phyloP scores from a whole-genome alignment of 2,113 vertebrate species.

The Melanostigma gelatinosum region DNA sequence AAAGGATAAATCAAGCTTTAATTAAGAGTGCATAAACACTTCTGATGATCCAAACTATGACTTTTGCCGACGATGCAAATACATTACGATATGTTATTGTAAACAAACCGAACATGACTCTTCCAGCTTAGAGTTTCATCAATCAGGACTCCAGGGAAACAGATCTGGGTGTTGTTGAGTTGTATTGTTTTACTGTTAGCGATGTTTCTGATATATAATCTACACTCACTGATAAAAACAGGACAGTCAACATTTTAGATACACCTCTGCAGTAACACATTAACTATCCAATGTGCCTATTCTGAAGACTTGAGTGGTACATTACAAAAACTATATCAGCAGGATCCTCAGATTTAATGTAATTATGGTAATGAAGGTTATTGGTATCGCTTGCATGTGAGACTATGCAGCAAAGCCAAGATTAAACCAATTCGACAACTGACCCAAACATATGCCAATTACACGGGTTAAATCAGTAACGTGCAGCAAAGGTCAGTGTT shows the following conservation, averaged over 20 bases:
- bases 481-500: slow-evolving; percentile 3
- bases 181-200: not conserved
- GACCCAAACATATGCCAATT: not conserved
- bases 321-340: not conserved
- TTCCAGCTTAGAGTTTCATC: not conserved
- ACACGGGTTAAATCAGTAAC: not conserved
- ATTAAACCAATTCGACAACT: not conserved
- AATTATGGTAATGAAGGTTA: not conserved
- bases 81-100: not conserved
- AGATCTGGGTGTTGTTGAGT: not conserved
- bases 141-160: not conserved
- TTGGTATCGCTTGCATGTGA: not conserved
- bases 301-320: not conserved
- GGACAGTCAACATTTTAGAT: no score
- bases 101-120: not conserved
- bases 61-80: not conserved
- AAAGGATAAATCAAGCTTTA: not conserved
- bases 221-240: no score
- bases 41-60: not conserved
- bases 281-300: not conserved
- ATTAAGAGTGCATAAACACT: not conserved
- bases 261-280: not conserved
- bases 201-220: no score
- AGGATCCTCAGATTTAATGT: not conserved
- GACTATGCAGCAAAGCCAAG: not conserved